phyloP scores from a whole-genome alignment of 2,113 vertebrate genomes.

The Actenoides lindsayi region DNA sequence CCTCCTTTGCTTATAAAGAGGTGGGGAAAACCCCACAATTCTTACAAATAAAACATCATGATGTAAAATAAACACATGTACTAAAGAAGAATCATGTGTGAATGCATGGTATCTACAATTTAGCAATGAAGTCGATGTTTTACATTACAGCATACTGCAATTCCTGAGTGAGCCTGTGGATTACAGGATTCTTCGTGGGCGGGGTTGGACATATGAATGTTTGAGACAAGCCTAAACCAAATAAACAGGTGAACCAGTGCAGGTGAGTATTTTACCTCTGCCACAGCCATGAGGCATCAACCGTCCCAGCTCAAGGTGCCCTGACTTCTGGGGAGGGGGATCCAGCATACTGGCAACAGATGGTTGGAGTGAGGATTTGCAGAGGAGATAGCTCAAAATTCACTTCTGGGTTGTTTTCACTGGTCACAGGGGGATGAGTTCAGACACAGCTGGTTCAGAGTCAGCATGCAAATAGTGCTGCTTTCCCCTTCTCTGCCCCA shows the following conservation, averaged over 20 bases:
- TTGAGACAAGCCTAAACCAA: not conserved
- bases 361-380: not conserved
- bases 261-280: not conserved
- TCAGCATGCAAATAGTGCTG: not conserved
- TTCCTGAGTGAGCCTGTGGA: not conserved
- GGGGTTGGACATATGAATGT: not conserved
- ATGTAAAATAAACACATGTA: not conserved
- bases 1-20: not conserved
- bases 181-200: not conserved
- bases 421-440: not conserved
- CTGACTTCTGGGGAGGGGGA: not conserved
- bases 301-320: accelerated
- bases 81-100: not conserved
- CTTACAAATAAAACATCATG: not conserved
- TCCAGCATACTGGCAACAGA: not conserved
- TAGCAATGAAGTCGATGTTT: not conserved
- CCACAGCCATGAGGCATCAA: not conserved
- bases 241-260: not conserved
- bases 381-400: not conserved
- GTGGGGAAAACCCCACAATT: not conserved
- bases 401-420: not conserved
- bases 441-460: not conserved
- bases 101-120: not conserved
- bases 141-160: not conserved
- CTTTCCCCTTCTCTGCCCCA: not conserved